Evolutionary conservation across 2,797 vertebrate species (phyloP).

Genomic region (Pseudochaenichthys georgianus): DNA sequence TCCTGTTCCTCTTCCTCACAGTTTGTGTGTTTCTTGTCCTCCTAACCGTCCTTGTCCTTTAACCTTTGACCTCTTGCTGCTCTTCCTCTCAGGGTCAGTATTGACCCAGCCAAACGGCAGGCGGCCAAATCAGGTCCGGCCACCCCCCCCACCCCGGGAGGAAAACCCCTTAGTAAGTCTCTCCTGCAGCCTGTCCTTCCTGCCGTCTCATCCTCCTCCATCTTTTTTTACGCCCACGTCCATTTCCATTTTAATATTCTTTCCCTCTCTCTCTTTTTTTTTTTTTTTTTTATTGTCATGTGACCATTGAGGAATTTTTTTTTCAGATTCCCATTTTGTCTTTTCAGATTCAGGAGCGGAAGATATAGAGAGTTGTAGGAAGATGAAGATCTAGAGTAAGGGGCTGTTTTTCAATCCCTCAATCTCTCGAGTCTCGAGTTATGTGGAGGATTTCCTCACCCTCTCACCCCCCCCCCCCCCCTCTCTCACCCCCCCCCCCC

Average conservation of each 20-base stretch:
- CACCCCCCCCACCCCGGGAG: conserved; percentile 83
- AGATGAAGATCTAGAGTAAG: conserved; percentile 85
- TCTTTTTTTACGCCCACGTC: conserved; percentile 51
- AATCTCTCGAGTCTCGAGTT: conserved; percentile 39
- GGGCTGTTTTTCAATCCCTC: conserved; percentile 49
- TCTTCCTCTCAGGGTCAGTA: conserved; percentile 89
- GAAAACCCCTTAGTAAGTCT: conserved; percentile 91
- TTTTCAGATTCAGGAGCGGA: conserved; percentile 81
- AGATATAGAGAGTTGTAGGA: conserved; percentile 84
- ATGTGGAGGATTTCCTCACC: conserved; percentile 33
- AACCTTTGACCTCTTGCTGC: conserved; percentile 80
- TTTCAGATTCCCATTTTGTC: conserved; percentile 55
- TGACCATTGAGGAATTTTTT: conserved; percentile 50
- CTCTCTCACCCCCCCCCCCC: conserved; percentile 44
- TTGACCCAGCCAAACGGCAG: conserved; percentile 89
- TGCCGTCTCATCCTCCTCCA: conserved; percentile 52
- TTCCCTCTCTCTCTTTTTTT: conserved; percentile 49
- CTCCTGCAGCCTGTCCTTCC: conserved; percentile 69
- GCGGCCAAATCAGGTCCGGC: conserved; percentile 86
- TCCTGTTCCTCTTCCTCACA: conserved; percentile 33
- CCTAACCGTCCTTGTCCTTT: conserved; percentile 81
- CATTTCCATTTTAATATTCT: conserved; percentile 69
- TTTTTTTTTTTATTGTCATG: conserved; percentile 37
- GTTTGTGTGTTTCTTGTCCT: conserved; percentile 66
- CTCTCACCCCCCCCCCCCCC: not conserved